Conservation (phyloP, 2,888 invertebrate species). For the Blomia tropicalis region DNA sequence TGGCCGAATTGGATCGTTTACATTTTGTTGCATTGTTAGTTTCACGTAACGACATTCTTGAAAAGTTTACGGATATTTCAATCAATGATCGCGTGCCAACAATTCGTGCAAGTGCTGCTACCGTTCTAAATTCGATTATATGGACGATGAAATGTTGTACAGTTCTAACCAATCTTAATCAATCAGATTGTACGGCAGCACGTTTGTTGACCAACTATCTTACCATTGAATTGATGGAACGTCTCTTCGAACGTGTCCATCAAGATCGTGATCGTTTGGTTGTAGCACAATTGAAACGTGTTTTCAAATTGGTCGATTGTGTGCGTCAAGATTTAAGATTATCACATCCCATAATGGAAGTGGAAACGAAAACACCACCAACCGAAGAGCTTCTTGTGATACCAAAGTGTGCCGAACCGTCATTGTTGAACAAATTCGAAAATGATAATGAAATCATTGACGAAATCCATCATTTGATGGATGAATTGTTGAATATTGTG, state of each 20-base stretch:
- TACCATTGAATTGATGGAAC: conserved; percentile 1
- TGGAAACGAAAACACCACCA: not conserved
- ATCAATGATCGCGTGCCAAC: conserved; percentile 12
- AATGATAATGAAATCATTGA: not conserved
- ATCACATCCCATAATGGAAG: not conserved
- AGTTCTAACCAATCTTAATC: not conserved
- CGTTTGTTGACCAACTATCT: not conserved
- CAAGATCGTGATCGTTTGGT: not conserved
- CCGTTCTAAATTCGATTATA: not conserved
- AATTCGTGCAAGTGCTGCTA: not conserved
- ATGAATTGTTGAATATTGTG: not conserved
- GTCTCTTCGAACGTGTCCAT: not conserved
- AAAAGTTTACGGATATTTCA: not conserved
- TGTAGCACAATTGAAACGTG: not conserved
- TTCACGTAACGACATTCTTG: not conserved
- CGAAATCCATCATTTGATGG: not conserved
- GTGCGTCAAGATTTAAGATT: not conserved
- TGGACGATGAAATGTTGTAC: not conserved
- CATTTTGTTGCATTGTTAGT: not conserved
- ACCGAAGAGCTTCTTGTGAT: too few species aligned
- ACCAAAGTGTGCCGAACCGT: too few species aligned
- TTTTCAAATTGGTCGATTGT: conserved; percentile 1
- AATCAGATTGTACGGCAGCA: not conserved
- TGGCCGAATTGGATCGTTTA: not conserved
- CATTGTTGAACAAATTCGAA: too few species aligned